Evolutionary conservation across 2,797 vertebrate genomes (phyloP).

Genomic region (Pantherophis alleghaniensis): DNA sequence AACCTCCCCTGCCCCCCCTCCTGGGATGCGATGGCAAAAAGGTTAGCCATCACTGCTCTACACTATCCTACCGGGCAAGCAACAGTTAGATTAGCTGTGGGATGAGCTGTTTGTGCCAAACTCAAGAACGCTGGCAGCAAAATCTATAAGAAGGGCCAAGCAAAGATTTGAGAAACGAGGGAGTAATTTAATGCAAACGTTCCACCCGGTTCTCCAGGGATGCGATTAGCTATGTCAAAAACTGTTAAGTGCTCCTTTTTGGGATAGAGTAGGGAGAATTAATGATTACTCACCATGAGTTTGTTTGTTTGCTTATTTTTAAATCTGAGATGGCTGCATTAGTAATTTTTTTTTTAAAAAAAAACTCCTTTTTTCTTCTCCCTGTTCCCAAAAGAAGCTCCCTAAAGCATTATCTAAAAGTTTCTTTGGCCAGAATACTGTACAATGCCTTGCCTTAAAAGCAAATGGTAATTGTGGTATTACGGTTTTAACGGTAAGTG

Average conservation of each 20-base stretch:
- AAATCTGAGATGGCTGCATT: conserved; percentile 55
- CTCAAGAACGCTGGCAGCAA: conserved; percentile 65
- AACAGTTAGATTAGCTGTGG: conserved; percentile 65
- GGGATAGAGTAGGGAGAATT: conserved; percentile 70
- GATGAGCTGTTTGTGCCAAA: conserved; percentile 73
- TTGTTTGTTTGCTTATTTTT: conserved; percentile 28
- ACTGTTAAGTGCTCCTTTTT: conserved; percentile 68
- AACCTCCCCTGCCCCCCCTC: too few species aligned
- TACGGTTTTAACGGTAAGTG: conserved; percentile 54
- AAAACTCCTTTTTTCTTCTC: not conserved
- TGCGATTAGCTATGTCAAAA: conserved; percentile 71
- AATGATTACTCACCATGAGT: conserved; percentile 66
- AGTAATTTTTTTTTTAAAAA: conserved; percentile 14
- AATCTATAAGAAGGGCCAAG: conserved; percentile 64
- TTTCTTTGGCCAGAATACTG: conserved; percentile 50
- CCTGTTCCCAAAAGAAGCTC: conserved; percentile 26
- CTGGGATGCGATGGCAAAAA: too few species aligned
- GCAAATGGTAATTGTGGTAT: conserved; percentile 57
- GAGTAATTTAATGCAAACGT: conserved; percentile 80
- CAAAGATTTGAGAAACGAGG: conserved; percentile 63
- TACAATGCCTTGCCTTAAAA: conserved; percentile 25
- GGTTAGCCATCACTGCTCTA: conserved; percentile 14
- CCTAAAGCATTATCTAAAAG: conserved; percentile 53
- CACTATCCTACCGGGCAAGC: conserved; percentile 70
- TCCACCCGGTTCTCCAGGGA: conserved; percentile 69